Evolutionary conservation across 2,113 vertebrate genomes (phyloP), one percentile per base, ranked within the genome.

Genomic region (Melanocharis versteri): DNA sequence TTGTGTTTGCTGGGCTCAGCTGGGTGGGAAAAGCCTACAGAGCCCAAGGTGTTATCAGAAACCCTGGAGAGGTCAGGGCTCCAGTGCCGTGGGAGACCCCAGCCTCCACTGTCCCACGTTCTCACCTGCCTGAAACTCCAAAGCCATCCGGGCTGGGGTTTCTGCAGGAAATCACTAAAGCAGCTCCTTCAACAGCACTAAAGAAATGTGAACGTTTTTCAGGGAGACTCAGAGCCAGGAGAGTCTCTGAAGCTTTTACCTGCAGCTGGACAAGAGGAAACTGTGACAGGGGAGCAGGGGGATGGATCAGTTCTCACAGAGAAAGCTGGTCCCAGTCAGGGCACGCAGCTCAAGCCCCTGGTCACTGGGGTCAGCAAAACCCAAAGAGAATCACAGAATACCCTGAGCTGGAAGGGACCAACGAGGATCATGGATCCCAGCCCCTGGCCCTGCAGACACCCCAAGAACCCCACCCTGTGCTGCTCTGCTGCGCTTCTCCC

Each of bases 1-100:
- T 7, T 20, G 65, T 91, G 61, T 94, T 94, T 87, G 69, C 65
- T 60, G 75, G 77, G 51, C 83, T 64, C 66, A 62, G 71, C 27
- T 35, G 51, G 54, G 64, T 82, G 69, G 78, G 73, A 56, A 71
- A 71, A 47, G 35, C 57, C 86, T 27, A 21, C 31, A 64, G 91
- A 90, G 57, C 61, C 26, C 58, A 8, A 28, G 31, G 66, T 62
- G 48, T 68, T 82, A 62, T 40, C 77, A 64, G 77, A 30, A 82
- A 33, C 44, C 9, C 44, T 10, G 26, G 12, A 47, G 64, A 23
- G 62, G n/a, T 12, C 10, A 1, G 37, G 35, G 64, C 68, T 30
- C 35, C 58, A 39, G 47, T 2, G 35, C 77, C 56, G 10, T 2
- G 6, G 47, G 37, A 37, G 20, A 58, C 37, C 69, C n/a, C 68